Base-by-base conservation (phyloP, 2,797 vertebrate genomes). In the Tympanoctomys barrerae region DNA sequence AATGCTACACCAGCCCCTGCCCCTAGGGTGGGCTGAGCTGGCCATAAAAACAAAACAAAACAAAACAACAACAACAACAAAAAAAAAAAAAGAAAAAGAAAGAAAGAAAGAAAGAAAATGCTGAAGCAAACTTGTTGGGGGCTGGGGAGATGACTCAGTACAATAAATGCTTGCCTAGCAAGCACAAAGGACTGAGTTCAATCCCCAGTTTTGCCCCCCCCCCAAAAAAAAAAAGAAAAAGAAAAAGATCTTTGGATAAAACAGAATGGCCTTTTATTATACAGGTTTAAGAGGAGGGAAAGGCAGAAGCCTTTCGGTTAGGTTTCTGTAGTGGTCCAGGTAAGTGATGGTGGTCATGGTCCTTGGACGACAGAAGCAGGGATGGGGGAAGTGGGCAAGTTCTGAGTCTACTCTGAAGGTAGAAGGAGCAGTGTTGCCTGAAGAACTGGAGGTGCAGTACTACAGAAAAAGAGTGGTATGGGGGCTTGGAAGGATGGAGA, bases 401-500 rank as follows among this genome's bases (percentile, higher is more conserved):
- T 75, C 39, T 95, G 57, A 52, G 64, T 87, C 80, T 70, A 42
- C 59, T 86, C 66, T 90, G 52, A 88, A 59, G 1, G 73, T 4
- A 64, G 52, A 91, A 78, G 61, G 18, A 91, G 70, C 7, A 95
- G 62, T 39, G 39, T 54, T 80, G 33, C 36, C 14, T 18, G 19
- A 78, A 31, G 49, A 54, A 52, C 16, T 85, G 68, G 73, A 92
- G 31, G 68, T 42, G 49, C n/a, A 18, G 7, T n/a, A 31, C 59
- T 70, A 73, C 1, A 87, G 21, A 22, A 73, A 73, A 28, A 77
- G 42, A 42, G 13, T 49, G 13, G 87, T 31, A 73, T 66, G 26
- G 66, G 82, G 73, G 39, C 46, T 91, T 33, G 46, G 75, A 89
- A 95, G 59, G 52, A 73, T 54, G 61, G 39, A 90, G 61, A n/a